phyloP scores from a whole-genome alignment of 1,140 invertebrate genomes.

The Aphelenchoides fujianensis region DNA sequence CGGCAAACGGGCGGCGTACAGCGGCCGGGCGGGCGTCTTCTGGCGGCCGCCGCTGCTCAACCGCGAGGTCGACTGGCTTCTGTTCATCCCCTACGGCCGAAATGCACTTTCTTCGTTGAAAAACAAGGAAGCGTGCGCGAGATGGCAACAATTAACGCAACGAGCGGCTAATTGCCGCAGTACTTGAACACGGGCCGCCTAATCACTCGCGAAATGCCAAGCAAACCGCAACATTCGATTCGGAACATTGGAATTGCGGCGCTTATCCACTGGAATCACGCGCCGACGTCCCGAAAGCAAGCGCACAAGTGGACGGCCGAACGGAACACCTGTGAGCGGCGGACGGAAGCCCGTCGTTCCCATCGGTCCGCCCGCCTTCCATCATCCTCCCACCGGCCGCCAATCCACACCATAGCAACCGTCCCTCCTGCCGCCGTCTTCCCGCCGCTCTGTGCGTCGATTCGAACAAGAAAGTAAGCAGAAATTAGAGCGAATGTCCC shows the following conservation, averaged over 20 bases:
- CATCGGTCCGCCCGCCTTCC: neutral
- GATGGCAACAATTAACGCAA: too few species aligned
- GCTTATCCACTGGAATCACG: too few species aligned
- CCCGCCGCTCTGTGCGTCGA: too few species aligned
- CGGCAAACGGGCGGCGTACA: conserved; percentile 17
- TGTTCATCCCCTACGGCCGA: neutral
- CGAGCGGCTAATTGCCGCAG: too few species aligned
- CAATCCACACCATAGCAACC: neutral
- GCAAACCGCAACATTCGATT: too few species aligned
- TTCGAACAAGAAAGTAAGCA: neutral
- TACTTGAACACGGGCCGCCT: too few species aligned
- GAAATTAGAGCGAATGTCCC: too few species aligned
- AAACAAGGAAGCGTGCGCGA: too few species aligned
- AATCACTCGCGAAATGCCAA: too few species aligned
- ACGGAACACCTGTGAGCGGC: neutral
- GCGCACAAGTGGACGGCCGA: neutral
- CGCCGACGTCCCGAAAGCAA: neutral
- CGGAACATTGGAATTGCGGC: too few species aligned
- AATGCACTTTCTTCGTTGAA: neutral
- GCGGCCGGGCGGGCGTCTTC: neutral
- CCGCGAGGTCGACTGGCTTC: neutral
- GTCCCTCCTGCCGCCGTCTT: too few species aligned
- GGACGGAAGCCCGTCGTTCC: too few species aligned
- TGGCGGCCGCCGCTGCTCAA: neutral
- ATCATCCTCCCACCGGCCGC: neutral